Evolutionary conservation across 2,113 vertebrate species (phyloP), one percentile per base, ranked within the genome.

Genomic region (Elaphurus davidianus): DNA sequence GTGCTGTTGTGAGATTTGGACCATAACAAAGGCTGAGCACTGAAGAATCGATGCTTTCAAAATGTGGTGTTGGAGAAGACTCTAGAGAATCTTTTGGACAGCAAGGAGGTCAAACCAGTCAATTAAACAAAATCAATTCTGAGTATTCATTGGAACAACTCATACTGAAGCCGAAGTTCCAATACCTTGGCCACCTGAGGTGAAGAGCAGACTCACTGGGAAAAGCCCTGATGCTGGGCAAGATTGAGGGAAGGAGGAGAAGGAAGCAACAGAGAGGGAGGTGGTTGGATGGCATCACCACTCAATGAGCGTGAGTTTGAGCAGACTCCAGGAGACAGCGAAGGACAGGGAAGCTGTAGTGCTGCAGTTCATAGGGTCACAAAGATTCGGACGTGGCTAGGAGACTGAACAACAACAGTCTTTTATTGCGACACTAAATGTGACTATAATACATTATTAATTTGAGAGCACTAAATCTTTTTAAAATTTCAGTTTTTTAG

Each of bases 391-490:
- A 76, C 40, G 43, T 7, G 23, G 2, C n/a, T 74, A 71, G 40
- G 67, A 13, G 10, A 43, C 36, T 76, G 71, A 43, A 27, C 23
- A 43, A 43, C 19, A 43, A 2, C 40, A 76, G 71, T 27, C 95
- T 74, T 89, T 97, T 97, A 89, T 96, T 96, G 10, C 95, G 60
- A 83, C 43, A 83, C 45, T 95, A 97, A 98, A 91, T 97, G 96
- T 97, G 91, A 12, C 6, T 84, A 96, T 52, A 4, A 54, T 57
- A 85, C 54, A 76, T 33, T 85, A 85, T 52, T 94, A 85, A 97
- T 45, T 91, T 97, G 45, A 96, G 97, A 96, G 7, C 15, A 10
- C 2, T 88, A 10, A 17, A 13, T 95, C 84, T 96, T 97, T 98
- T 98, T 74, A 94, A 12, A 7, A 87, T 12, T 82, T 60, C 97